phyloP scores from a whole-genome alignment of 1,140 invertebrate genomes.

The Vanessa tameamea region DNA sequence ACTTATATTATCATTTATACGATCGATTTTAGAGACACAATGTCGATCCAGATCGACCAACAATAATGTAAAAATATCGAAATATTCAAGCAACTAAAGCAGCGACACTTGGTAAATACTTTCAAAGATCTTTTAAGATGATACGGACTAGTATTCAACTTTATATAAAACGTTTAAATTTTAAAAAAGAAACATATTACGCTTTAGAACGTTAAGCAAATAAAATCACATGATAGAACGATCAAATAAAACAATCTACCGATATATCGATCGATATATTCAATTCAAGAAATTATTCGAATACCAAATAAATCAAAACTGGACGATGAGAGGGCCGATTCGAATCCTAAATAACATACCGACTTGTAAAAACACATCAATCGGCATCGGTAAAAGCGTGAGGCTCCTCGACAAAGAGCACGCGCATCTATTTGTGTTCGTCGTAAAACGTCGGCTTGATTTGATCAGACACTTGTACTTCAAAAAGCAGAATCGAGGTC shows the following conservation, averaged over 20 bases:
- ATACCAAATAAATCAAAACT: neutral
- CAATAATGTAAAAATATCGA: no score
- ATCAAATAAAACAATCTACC: neutral
- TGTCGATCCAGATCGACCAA: no score
- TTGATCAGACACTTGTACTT: constrained; percentile 54
- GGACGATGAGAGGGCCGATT: neutral
- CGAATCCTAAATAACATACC: constrained; percentile 5
- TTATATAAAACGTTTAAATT: no score
- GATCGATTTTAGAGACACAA: neutral
- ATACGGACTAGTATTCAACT: no score
- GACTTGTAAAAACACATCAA: constrained; percentile 22
- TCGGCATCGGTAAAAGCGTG: constrained; percentile 30
- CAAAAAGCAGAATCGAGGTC: constrained; percentile 52
- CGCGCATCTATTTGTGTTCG: constrained; percentile 53
- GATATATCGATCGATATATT: neutral
- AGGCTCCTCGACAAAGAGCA: constrained; percentile 43
- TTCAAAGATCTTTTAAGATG: no score
- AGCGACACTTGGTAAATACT: no score
- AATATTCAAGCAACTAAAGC: no score
- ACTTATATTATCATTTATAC: constrained; percentile 6
- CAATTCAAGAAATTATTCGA: neutral
- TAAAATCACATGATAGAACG: neutral
- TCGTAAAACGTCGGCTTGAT: constrained; percentile 56
- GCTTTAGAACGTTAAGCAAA: no score
- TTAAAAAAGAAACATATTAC: no score